Base-by-base conservation (phyloP, 2,888 invertebrate genomes). In the Hyles lineata region DNA sequence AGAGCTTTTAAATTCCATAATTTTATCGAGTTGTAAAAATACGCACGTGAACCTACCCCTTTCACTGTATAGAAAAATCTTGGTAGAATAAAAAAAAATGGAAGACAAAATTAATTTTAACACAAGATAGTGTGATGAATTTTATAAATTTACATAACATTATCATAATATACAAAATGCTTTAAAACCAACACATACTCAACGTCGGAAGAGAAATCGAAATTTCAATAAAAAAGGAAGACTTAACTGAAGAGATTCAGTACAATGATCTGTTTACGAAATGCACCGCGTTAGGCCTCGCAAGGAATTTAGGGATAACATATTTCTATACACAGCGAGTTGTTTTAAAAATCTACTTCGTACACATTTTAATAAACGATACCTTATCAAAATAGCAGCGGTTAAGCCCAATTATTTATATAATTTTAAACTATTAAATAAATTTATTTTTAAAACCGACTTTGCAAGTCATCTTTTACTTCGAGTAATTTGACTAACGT, bases 71-170 rank as follows among this genome's bases (percentile, higher is more conserved):
- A 55, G 55, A 55, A 55, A 55, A 55, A 55, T 55, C 6, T 17
- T 32, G 58, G 73, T 76, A 74, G 71, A 74, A 76, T 77, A 76
- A 62, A 76, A 72, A 29, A 79, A 76, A 72, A 76, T 83, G 83
- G 82, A 82, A 82, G 82, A 83, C 82, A 73, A 78, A 69, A 73
- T 55, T 55, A 32, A n/a, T 32, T 70, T 70, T 58, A 55, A 70
- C 70, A 70, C 25, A 70, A 67, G 50, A 25, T 50, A 67, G 50
- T 67, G 50, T 67, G 67, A 67, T 67, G 67, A 67, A 50, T 67
- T 67, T 50, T n/a, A 50, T 43, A 67, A 50, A 67, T 15, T 21
- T 67, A 50, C 23, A 25, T 71, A 71, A 61, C 50, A 71, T 43
- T 55, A 72, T 67, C 58, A 67, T 59, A 58, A 55, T 59, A 72